Evolutionary conservation across 2,113 vertebrate genomes (phyloP).

Genomic region (Melanocharis versteri): DNA sequence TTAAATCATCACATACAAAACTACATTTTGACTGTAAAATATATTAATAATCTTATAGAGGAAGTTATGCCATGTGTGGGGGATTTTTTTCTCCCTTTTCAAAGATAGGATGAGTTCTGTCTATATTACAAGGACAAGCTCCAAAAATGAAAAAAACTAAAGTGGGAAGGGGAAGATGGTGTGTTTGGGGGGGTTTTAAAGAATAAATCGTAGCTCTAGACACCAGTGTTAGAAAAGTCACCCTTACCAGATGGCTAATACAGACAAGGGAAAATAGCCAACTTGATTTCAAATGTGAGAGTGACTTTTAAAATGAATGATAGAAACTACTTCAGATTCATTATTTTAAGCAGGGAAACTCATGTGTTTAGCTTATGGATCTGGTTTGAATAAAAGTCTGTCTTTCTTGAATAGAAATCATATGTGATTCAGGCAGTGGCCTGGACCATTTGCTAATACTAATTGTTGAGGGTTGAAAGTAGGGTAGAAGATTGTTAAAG

Average conservation of each 20-base stretch:
- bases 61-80: slow-evolving; percentile 50
- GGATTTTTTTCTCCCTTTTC: not conserved
- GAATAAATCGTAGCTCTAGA: slow-evolving; percentile 45
- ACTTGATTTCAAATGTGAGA: slow-evolving; percentile 75
- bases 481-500: slow-evolving; percentile 75
- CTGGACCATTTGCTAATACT: slow-evolving; percentile 79
- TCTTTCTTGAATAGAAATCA: slow-evolving; percentile 80
- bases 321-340: slow-evolving; percentile 75
- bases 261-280: slow-evolving; percentile 67
- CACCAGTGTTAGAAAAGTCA: slow-evolving; percentile 51
- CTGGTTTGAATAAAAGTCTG: slow-evolving; percentile 81
- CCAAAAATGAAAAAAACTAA: slow-evolving; percentile 48
- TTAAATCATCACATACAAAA: slow-evolving; percentile 47
- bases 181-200: not conserved
- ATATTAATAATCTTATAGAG: slow-evolving; percentile 60
- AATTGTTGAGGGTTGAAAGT: slow-evolving; percentile 80
- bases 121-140: slow-evolving; percentile 35
- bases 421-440: slow-evolving; percentile 77
- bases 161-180: not conserved
- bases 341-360: slow-evolving; percentile 71
- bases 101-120: slow-evolving; percentile 47
- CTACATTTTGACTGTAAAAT: slow-evolving; percentile 67
- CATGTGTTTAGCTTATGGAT: slow-evolving; percentile 71
- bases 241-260: slow-evolving; percentile 69
- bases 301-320: slow-evolving; percentile 75